Conservation (phyloP, 2,113 vertebrate species). For the Phalacrocorax brasilianus region DNA sequence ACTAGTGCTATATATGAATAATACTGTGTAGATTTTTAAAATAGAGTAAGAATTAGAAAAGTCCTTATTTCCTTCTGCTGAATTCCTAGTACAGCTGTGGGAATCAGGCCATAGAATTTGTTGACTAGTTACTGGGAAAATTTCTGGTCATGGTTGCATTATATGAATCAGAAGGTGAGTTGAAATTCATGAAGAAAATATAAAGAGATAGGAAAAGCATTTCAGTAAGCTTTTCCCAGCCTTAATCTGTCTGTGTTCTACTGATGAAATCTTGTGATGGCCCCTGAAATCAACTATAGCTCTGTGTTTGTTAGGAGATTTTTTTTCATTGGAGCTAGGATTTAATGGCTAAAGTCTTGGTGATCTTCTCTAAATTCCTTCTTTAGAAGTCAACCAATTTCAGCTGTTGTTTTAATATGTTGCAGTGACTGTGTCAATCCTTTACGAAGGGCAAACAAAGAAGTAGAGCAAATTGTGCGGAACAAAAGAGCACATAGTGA, state of each 20-base stretch:
- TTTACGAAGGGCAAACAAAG: not conserved
- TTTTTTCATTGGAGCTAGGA: not conserved
- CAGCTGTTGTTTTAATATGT: constrained; percentile 28
- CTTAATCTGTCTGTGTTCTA: not conserved
- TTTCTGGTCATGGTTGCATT: not conserved
- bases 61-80: not conserved
- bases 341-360: not conserved
- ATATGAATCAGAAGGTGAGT: not conserved
- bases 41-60: not conserved
- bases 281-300: not conserved
- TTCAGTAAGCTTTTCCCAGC: not conserved
- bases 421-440: constrained; percentile 36
- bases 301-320: not conserved
- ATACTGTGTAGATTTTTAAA: not conserved
- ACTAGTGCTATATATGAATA: not conserved
- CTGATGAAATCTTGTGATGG: not conserved
- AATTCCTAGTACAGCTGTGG: not conserved
- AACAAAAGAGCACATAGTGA: not conserved
- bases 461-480: not conserved
- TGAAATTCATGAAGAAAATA: not conserved
- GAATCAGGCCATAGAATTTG: not conserved
- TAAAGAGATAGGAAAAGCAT: not conserved
- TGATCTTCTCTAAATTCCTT: not conserved
- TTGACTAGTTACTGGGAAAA: not conserved
- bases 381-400: not conserved